phyloP scores from a whole-genome alignment of 2,888 invertebrate species.

The Rutpela maculata region DNA sequence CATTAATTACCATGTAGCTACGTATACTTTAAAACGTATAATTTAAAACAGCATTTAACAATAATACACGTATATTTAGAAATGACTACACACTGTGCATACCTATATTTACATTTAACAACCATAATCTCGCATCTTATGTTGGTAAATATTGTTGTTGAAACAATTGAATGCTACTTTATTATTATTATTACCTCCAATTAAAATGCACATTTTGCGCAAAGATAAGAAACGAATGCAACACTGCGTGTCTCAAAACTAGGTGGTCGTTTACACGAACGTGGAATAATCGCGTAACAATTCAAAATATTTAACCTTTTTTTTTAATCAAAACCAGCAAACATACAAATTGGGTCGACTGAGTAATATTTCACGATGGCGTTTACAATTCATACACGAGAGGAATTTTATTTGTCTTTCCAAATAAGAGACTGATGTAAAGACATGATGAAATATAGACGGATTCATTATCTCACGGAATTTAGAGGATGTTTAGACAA shows the following conservation, averaged over 20 bases:
- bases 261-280: slow-evolving; percentile 5
- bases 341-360: neutral
- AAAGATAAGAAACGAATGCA: slow-evolving; percentile 6
- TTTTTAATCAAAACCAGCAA: neutral
- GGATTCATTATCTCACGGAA: slow-evolving; percentile 13
- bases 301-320: neutral
- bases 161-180: slow-evolving; percentile 14
- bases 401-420: slow-evolving; percentile 25
- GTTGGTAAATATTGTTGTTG: slow-evolving; percentile 28
- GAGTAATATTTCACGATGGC: neutral
- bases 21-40: no score
- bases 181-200: neutral
- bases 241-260: neutral
- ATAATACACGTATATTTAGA: slow-evolving; percentile 1
- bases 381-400: neutral
- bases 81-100: neutral
- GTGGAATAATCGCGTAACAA: neutral
- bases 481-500: slow-evolving; percentile 38
- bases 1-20: no score
- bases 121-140: neutral
- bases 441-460: slow-evolving; percentile 30
- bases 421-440: slow-evolving; percentile 6
- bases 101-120: slow-evolving; percentile 7
- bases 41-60: no score
- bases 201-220: slow-evolving; percentile 15